Evolutionary conservation across 2,888 invertebrate genomes (phyloP).

Genomic region (Eilema caniola): DNA sequence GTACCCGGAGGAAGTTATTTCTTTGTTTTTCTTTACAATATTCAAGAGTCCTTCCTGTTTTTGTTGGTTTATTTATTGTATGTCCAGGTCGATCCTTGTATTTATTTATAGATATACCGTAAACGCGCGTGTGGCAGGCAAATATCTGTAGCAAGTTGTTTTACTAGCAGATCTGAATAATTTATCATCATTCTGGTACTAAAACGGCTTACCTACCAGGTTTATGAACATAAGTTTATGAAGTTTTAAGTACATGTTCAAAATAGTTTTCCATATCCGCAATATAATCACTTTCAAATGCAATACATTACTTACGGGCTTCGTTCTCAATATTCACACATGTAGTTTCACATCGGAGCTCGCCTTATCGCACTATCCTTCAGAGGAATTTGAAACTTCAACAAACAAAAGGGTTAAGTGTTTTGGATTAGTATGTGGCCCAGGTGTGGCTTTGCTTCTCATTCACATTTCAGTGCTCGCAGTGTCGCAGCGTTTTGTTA

Average conservation of each 20-base stretch:
- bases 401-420: no score
- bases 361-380: no score
- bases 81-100: constrained; percentile 16
- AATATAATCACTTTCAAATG: not conserved
- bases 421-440: no score
- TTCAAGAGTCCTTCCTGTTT: constrained; percentile 14
- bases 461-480: no score
- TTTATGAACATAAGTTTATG: constrained; percentile 6
- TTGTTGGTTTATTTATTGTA: constrained; percentile 16
- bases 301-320: no score
- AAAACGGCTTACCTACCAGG: constrained; percentile 2
- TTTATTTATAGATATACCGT: constrained; percentile 35
- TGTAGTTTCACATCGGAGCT: no score
- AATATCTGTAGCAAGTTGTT: constrained; percentile 15
- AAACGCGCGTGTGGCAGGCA: constrained; percentile 36
- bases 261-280: not conserved
- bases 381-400: no score
- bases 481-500: no score
- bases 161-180: constrained; percentile 27
- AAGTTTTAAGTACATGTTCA: not conserved
- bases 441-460: no score
- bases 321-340: no score
- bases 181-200: constrained; percentile 19
- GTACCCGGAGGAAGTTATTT: constrained; percentile 14
- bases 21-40: constrained; percentile 14